Percentiles rank a stretch among this genome's conserved stretches.
Evolutionary conservation across 1,140 invertebrate genomes (phyloP).

Genomic region (Drosophila varians): DNA sequence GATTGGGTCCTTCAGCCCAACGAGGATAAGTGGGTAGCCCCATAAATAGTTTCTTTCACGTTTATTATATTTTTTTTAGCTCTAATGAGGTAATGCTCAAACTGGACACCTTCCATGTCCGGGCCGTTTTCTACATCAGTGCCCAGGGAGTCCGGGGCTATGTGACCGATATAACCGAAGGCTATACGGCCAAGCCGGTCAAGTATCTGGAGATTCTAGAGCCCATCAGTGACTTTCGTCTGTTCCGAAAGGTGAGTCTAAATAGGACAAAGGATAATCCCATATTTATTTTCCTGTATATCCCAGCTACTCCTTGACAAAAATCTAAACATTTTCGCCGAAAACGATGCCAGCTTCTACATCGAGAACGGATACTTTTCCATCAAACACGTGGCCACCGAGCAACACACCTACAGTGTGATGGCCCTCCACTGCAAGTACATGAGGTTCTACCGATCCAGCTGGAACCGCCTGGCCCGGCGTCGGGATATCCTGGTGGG

Average conservation of each 20-base stretch:
- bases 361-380: slow-evolving; percentile 67
- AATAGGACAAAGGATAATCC: too few relatives aligned
- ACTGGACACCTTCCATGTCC: slow-evolving; percentile 66
- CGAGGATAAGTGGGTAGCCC: slow-evolving; percentile 58
- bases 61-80: too few relatives aligned
- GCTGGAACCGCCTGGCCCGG: slow-evolving; percentile 68
- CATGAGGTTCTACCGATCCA: slow-evolving; percentile 65
- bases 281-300: slow-evolving; percentile 25
- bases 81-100: slow-evolving; percentile 56
- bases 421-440: slow-evolving; percentile 68
- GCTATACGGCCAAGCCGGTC: slow-evolving; percentile 46
- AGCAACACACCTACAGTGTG: slow-evolving; percentile 62
- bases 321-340: slow-evolving; percentile 71
- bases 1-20: slow-evolving; percentile 68
- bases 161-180: slow-evolving; percentile 57
- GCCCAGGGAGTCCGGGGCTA: slow-evolving; percentile 58
- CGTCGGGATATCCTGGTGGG: slow-evolving; percentile 63
- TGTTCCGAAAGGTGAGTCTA: slow-evolving; percentile 61
- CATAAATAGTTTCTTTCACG: too few relatives aligned
- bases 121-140: slow-evolving; percentile 59
- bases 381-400: slow-evolving; percentile 66
- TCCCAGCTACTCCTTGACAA: slow-evolving; percentile 51
- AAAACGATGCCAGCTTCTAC: slow-evolving; percentile 71
- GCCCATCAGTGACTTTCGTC: slow-evolving; percentile 59
- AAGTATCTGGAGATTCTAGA: slow-evolving; percentile 66